phyloP scores from a whole-genome alignment of 1,140 invertebrate genomes.

The Cephus cinctus region DNA sequence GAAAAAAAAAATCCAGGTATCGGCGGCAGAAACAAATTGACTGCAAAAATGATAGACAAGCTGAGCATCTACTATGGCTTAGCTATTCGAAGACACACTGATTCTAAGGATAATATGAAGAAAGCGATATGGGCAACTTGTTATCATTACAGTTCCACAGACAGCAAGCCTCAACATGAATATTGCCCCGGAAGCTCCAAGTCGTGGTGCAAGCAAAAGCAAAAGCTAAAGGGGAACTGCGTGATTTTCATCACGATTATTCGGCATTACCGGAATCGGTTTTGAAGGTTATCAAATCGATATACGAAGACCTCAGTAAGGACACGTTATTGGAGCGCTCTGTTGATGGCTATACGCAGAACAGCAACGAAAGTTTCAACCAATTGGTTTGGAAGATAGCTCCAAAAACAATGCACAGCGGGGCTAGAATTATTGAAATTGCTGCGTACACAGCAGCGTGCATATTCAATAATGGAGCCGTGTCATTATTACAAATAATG shows the following conservation, averaged over 20 bases:
- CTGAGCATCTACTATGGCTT: too few relatives aligned
- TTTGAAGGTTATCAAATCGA: conserved; percentile 13
- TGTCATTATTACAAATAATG: conserved; percentile 1
- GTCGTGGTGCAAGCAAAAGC: conserved; percentile 13
- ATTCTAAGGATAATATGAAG: background rate
- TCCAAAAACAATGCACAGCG: conserved; percentile 1
- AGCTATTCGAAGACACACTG: background rate
- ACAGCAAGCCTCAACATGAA: conserved; percentile 5
- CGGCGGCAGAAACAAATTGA: conserved; percentile 7
- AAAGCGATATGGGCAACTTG: background rate
- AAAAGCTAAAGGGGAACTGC: background rate
- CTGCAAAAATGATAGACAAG: conserved; percentile 6
- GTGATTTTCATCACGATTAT: conserved; percentile 12
- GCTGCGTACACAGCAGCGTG: conserved; percentile 7
- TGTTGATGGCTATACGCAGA: conserved; percentile 16
- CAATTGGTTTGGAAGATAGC: conserved; percentile 7
- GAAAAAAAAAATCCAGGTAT: too few relatives aligned
- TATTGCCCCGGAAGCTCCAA: conserved; percentile 2
- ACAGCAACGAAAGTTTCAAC: conserved; percentile 12
- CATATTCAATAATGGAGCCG: conserved; percentile 10
- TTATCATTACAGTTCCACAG: background rate
- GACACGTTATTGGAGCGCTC: conserved; percentile 21
- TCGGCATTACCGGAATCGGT: conserved; percentile 7
- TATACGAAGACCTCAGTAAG: conserved; percentile 20
- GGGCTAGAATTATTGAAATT: too few relatives aligned